Base-by-base conservation (phyloP, 2,113 vertebrate species). In the Pongo abelii region DNA sequence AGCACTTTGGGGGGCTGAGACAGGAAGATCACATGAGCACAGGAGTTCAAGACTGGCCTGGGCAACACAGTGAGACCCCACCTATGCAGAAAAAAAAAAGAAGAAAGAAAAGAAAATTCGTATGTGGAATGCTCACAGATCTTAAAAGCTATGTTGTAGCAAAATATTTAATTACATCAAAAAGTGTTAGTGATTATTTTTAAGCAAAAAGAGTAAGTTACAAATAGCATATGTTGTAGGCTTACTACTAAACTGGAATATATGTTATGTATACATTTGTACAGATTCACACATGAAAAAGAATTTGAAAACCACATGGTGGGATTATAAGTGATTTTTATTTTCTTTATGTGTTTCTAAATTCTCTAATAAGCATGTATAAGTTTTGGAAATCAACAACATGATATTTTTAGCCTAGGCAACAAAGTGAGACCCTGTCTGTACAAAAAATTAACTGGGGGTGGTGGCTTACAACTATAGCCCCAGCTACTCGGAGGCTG, bases 321-420 rank as follows among this genome's bases (percentile, higher is more conserved):
- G 12, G 13, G 27, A 84, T 80, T 96, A 35, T 48, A 87, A 79
- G 55, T 40, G 23, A 59, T 61, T 95, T 93, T 50, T 91, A 61
- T 91, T 93, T 97, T 79, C 27, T 80, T 92, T 64, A 27, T 90
- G 30, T 40, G 5, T 90, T 93, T 93, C 79, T 89, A 69, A 95
- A 89, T 83, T 92, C 55, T 83, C 69, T 25, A 96, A 22, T 84
- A 84, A 94, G 40, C 27, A 2, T 27, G 38, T 9, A 25, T 67
- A 81, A 8, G 57, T 85, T 95, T 67, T 83, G 20, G 50, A 79
- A 59, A 89, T 48, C 27, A 78, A 78, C 48, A 48, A 78, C 4
- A 48, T 55, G 27, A n/a, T 30, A n/a, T 16, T 84, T 78, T 50
- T 64, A 64, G 61, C 61, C 61, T 64, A 32, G 27, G 27, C 61